Conservation (phyloP, 2,888 invertebrate species). For the Boloria euphrosyne region DNA sequence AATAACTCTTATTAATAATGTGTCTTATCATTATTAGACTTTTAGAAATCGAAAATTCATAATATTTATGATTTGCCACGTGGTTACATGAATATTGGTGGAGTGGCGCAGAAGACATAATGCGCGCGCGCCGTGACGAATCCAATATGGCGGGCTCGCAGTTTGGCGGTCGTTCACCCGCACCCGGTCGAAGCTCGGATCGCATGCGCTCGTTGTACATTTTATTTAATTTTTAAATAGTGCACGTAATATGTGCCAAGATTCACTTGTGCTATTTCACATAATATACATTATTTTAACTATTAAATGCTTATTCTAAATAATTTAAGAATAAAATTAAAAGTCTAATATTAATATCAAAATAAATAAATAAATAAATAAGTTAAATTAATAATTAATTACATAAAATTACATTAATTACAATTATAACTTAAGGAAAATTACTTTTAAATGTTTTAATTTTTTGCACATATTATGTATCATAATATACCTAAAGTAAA, state of each 20-base stretch:
- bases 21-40: neutral
- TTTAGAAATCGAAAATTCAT: neutral
- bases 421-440: too few species aligned
- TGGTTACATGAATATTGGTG: slow-evolving; percentile 27
- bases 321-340: too few species aligned
- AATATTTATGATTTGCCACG: slow-evolving; percentile 29
- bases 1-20: too few species aligned
- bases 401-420: too few species aligned
- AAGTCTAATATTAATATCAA: too few species aligned
- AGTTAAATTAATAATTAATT: too few species aligned
- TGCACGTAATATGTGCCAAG: slow-evolving; percentile 26
- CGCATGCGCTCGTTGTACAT: slow-evolving; percentile 47
- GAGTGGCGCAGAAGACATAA: slow-evolving; percentile 57
- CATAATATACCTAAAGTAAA: too few species aligned
- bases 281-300: too few species aligned
- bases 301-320: too few species aligned
- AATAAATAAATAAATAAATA: too few species aligned
- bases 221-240: slow-evolving; percentile 54
- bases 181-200: slow-evolving; percentile 61
- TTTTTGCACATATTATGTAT: too few species aligned
- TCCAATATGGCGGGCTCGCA: slow-evolving; percentile 77
- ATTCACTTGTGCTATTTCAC: slow-evolving; percentile 9
- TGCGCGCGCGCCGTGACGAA: slow-evolving; percentile 77
- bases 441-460: too few species aligned
- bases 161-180: slow-evolving; percentile 78